Evolutionary conservation across 2,888 invertebrate genomes (phyloP).

Genomic region (Melitaea athalia): DNA sequence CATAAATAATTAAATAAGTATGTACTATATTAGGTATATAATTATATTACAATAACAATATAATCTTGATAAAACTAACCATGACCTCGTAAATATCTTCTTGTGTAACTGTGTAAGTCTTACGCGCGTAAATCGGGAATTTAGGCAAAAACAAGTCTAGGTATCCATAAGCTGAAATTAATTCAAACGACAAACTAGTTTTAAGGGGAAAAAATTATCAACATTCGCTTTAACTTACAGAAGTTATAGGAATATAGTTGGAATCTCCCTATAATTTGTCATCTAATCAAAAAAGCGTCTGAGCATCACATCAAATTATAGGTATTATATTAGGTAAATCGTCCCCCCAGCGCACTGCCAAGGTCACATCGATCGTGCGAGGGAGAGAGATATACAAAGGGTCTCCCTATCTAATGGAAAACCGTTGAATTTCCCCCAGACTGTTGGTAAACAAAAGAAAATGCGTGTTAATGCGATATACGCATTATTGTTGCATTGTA

Average conservation of each 20-base stretch:
- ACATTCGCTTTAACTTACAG: too few species aligned
- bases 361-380: conserved; percentile 72
- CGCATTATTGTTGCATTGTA: background rate
- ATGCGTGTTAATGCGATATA: background rate
- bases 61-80: too few species aligned
- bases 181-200: too few species aligned
- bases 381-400: conserved; percentile 42
- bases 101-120: too few species aligned
- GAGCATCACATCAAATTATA: conserved; percentile 31
- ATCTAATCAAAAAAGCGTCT: conserved; percentile 33
- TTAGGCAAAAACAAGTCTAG: too few species aligned
- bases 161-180: too few species aligned
- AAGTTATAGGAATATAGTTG: background rate
- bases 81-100: too few species aligned
- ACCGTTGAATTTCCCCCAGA: conserved; percentile 38
- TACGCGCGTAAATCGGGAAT: too few species aligned
- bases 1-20: too few species aligned
- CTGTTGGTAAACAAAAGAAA: conserved; percentile 59
- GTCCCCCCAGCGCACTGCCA: conserved; percentile 60
- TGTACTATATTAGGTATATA: too few species aligned
- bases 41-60: too few species aligned
- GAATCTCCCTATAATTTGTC: conserved; percentile 12
- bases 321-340: conserved; percentile 40
- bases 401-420: conserved; percentile 31
- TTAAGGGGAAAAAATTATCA: too few species aligned